phyloP scores from a whole-genome alignment of 2,797 vertebrate genomes.

The Macrochelys suwanniensis region DNA sequence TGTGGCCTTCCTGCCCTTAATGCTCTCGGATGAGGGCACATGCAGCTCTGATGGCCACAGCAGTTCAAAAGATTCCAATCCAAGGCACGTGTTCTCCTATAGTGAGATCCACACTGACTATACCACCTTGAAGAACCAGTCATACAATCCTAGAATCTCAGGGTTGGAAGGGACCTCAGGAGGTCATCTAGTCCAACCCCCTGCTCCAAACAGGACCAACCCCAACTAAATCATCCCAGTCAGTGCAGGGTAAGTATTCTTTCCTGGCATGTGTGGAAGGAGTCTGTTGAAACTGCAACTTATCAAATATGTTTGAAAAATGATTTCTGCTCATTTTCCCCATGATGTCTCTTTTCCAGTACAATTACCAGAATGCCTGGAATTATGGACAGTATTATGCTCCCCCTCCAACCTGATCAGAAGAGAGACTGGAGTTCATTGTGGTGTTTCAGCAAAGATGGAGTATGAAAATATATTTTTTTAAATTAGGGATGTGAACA shows the following conservation, averaged over 20 bases:
- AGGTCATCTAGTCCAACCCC: too few relatives aligned
- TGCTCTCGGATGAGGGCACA: fast-evolving
- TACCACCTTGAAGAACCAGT: not conserved
- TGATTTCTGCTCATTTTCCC: not conserved
- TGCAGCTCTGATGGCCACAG: not conserved
- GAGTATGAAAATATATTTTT: slow-evolving; percentile 74
- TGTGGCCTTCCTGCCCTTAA: too few relatives aligned
- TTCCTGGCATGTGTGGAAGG: not conserved
- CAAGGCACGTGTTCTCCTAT: too few relatives aligned
- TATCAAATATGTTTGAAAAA: fast-evolving
- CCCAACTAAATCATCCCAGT: too few relatives aligned
- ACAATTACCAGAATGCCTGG: slow-evolving; percentile 95
- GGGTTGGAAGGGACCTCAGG: too few relatives aligned
- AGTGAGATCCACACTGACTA: not conserved
- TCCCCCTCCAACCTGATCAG: slow-evolving; percentile 92
- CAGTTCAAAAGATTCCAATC: not conserved
- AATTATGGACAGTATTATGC: slow-evolving; percentile 99
- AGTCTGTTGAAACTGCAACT: not conserved
- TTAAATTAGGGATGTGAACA: slow-evolving; percentile 79
- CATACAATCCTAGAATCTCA: too few relatives aligned
- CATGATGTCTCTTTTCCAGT: slow-evolving; percentile 80
- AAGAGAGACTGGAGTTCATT: slow-evolving; percentile 7
- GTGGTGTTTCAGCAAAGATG: slow-evolving; percentile 52
- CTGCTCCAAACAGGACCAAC: too few relatives aligned
- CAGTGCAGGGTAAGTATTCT: not conserved